Base-by-base conservation (phyloP, 2,797 vertebrate species). In the Ispidina lecontei region DNA sequence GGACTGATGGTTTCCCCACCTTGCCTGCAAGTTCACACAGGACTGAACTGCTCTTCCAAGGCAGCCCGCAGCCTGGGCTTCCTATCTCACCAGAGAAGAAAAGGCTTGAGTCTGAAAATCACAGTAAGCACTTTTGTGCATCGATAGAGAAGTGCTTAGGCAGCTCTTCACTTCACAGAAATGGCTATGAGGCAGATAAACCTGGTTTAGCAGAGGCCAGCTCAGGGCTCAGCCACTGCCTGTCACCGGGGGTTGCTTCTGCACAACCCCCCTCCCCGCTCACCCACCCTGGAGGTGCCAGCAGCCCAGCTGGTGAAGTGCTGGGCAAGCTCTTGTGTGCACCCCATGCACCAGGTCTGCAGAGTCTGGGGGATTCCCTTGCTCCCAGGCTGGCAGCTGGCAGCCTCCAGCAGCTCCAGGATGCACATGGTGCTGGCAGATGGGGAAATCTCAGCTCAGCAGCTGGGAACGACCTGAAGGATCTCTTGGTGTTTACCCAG, bases 281-380 rank as follows among this genome's bases (percentile, higher is more conserved):
- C 6, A 10, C 14, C 64, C 26, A 37, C 19, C 7, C 37, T 8
- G 1, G 0, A 21, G 63, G 21, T 65, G 72, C 58, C 72, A 43
- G 39, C 14, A 0, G 2, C 7, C 11, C 4, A 2, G 4, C 16
- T 35, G 13, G 4, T 7, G 4, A 4, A 11, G 10, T 19, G 13
- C 10, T 0, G 5, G 46, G 46, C 11, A 15, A 31, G 0, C 37
- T 8, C 70, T 8, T 4, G n/a, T 6, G 37, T 37, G 37, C 37
- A 26, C 10, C 51, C 54, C 55, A 0, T 7, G n/a, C n/a, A n/a
- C 52, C 41, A 18, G 56, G 39, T 55, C 49, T 55, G 75, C 80
- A 39, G 62, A 14, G 47, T 10, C 16, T 2, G 21, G 3, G 63
- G 41, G 69, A 43, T 35, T 52, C 7, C 55, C 29, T 12, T 6